Conservation (phyloP, 2,797 vertebrate species). For the Pristis pectinata region DNA sequence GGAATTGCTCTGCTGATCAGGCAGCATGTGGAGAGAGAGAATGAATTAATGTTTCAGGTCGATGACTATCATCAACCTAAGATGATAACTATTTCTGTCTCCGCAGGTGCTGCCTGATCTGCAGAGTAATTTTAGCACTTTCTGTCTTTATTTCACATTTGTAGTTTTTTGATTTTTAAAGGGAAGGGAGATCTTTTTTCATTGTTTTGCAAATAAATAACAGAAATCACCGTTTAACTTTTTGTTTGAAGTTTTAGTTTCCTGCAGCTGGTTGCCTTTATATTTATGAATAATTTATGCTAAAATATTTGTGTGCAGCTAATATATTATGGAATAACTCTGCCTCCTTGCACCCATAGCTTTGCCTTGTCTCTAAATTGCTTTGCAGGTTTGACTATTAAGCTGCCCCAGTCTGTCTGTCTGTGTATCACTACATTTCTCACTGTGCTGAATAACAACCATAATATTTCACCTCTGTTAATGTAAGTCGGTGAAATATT, state of each 20-base stretch:
- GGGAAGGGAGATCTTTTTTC: too few relatives aligned
- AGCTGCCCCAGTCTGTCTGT: conserved; percentile 19
- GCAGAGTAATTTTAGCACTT: too few relatives aligned
- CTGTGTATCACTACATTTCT: conserved; percentile 4
- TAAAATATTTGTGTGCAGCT: neutral
- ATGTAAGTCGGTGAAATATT: neutral
- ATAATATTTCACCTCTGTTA: neutral
- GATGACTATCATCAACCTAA: too few relatives aligned
- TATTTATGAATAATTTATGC: neutral
- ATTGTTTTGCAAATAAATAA: neutral
- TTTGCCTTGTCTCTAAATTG: neutral
- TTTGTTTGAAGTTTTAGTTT: neutral
- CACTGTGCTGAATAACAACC: neutral
- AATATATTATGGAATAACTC: conserved; percentile 24
- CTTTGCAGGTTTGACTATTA: neutral
- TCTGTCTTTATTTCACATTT: too few relatives aligned
- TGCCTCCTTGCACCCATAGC: neutral
- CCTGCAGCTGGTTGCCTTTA: neutral
- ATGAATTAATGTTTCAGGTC: too few relatives aligned
- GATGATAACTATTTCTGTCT: too few relatives aligned
- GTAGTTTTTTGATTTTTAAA: too few relatives aligned
- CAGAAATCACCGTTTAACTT: neutral
- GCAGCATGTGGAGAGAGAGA: too few relatives aligned
- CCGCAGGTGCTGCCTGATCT: too few relatives aligned
- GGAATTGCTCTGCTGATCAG: too few relatives aligned